These are phyloP conservation scores for Habropoda laboriosa DNA, from an alignment of 1,140 invertebrate species.

Conservation along the genomic window DNA sequence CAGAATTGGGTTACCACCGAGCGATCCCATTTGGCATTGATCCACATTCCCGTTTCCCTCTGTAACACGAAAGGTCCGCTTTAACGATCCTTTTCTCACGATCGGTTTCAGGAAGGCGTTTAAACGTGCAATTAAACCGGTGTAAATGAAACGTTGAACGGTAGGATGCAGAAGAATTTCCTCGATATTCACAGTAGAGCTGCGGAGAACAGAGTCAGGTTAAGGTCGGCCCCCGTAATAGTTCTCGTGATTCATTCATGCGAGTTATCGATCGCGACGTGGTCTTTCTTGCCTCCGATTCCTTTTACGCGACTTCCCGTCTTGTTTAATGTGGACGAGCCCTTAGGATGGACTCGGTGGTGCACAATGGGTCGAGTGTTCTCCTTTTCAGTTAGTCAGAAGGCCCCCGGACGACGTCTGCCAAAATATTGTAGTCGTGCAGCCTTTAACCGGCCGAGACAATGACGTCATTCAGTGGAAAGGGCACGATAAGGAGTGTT, in stretches of 20 bases:
- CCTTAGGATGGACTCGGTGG: slow-evolving; percentile 53
- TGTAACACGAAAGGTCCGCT: not conserved
- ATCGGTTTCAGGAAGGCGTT: not conserved
- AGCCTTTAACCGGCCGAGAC: not conserved
- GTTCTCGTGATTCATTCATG: slow-evolving; percentile 55
- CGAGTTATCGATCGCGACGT: slow-evolving; percentile 39
- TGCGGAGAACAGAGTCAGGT: slow-evolving; percentile 1
- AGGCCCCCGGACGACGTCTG: slow-evolving; percentile 28
- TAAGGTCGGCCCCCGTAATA: slow-evolving; percentile 28
- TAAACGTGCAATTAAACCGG: not conserved
- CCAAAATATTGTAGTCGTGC: slow-evolving; percentile 58
- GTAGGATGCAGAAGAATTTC: not conserved
- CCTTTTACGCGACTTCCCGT: not conserved
- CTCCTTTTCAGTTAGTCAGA: slow-evolving; percentile 49
- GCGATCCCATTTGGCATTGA: slow-evolving; percentile 2
- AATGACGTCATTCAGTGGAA: slow-evolving; percentile 49
- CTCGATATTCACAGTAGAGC: not conserved
- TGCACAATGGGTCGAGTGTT: slow-evolving; percentile 51
- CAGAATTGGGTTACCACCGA: not conserved
- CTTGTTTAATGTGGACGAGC: slow-evolving; percentile 35
- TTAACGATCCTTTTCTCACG: not conserved
- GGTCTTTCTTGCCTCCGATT: not conserved
- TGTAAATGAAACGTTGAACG: not conserved
- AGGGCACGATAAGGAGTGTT: slow-evolving; percentile 25
- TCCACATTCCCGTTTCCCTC: not conserved